Evolutionary conservation across 2,888 invertebrate species (phyloP), one percentile per base, ranked within the genome.

Genomic region (Thymelicus acteon): DNA sequence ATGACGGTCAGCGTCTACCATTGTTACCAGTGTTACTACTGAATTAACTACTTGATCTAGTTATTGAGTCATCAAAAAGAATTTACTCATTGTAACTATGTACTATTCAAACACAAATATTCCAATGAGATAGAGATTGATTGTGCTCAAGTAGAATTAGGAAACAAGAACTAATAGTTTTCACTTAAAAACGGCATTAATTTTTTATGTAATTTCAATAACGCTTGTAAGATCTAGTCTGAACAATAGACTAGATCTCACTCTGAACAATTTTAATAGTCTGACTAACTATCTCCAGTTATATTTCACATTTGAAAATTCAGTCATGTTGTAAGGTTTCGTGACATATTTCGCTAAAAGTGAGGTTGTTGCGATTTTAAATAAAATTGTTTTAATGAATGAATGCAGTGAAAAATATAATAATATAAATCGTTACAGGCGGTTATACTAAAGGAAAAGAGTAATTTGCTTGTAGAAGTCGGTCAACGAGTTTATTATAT

Each of bases 1-100:
- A 70, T 72, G 73, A 67, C 70, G 70, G 72, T 68, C 68, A 71
- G 60, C 60, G 73, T 37, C 31, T 75, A 68, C 70, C 61, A 54
- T 73, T 69, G 64, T 57, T 60, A 24, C 37, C 13, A 52, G 60
- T 40, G n/a, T 12, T 31, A 60, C 40, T 40, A 63, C 19, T 69
- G 47, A 63, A 63, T 69, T 63, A 63, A 67, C 49, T 60, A 40
- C 40, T 39, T 60, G 40, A 39, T 40, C 15, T 60, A 60, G 39
- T 40, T 15, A 60, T 7, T 60, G 40, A 60, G 10, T 60, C 40
- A 60, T 12, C 40, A 7, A 15, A 60, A 15, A n/a, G 40, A 40
- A 60, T 40, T 54, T 54, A 54, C 10, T 12, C 6, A 15, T 19
- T 7, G 10, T 24, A 24, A 54, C 24, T 6, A 54, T 10, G 44